Evolutionary conservation across 2,797 vertebrate species (phyloP).

Genomic region (Telmatherina bonti): DNA sequence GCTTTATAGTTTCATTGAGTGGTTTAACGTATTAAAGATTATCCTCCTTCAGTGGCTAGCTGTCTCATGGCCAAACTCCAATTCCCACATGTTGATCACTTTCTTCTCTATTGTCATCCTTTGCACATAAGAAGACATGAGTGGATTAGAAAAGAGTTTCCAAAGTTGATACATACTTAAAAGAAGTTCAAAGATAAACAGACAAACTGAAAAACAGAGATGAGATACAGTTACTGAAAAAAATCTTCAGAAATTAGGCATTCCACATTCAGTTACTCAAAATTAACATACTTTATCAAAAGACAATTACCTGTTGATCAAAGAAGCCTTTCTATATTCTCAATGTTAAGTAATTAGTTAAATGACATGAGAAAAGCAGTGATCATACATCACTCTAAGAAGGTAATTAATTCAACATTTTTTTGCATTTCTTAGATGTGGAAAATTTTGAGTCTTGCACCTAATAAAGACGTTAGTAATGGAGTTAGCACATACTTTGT

Average conservation of each 20-base stretch:
- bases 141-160: slow-evolving; percentile 13
- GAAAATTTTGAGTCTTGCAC: not conserved
- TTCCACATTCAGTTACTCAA: not conserved
- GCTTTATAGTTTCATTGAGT: not conserved
- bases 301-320: not conserved
- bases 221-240: not conserved
- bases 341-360: not conserved
- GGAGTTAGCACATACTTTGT: not conserved
- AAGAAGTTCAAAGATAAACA: slow-evolving; percentile 6
- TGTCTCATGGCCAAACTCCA: not conserved
- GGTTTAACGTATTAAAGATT: not conserved
- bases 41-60: not conserved
- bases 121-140: not conserved
- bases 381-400: not conserved
- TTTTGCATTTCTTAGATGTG: not conserved
- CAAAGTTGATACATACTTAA: slow-evolving; percentile 5
- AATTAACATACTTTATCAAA: not conserved
- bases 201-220: not conserved
- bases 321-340: not conserved
- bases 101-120: not conserved
- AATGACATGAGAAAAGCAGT: not conserved
- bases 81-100: not conserved
- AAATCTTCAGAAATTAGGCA: not conserved
- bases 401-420: not conserved
- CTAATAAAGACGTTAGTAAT: not conserved